Evolutionary conservation across 2,113 vertebrate species (phyloP).

Genomic region (Leucoraja erinaceus): DNA sequence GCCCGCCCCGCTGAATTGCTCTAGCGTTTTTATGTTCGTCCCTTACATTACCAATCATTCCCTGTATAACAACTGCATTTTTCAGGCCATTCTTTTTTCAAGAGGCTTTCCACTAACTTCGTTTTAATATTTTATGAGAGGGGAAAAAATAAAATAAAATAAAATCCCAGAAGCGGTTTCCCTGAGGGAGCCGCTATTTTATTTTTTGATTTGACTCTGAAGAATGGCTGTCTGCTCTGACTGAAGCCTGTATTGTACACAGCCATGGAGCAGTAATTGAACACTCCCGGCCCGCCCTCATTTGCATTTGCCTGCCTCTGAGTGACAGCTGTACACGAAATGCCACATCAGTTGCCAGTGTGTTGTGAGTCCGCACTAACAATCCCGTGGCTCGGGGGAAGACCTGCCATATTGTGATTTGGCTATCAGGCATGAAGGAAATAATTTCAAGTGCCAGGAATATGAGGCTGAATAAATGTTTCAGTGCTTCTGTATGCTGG

Average conservation of each 20-base stretch:
- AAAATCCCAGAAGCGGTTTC: conserved; percentile 61
- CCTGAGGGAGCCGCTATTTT: conserved; percentile 63
- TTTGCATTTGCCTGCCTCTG: conserved; percentile 86
- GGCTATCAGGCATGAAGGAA: conserved; percentile 99
- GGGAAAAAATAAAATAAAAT: conserved; percentile 40
- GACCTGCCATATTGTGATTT: conserved; percentile 99
- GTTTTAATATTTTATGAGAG: conserved; percentile 39
- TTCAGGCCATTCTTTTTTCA: conserved; percentile 20
- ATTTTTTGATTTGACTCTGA: conserved; percentile 60
- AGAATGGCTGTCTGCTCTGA: conserved; percentile 84
- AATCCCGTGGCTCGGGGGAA: conserved; percentile 89
- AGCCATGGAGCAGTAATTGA: conserved; percentile 77
- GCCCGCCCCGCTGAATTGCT: no score
- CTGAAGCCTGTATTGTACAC: conserved; percentile 70
- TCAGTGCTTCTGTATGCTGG: conserved; percentile 90
- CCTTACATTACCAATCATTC: not conserved
- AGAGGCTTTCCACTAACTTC: conserved; percentile 9
- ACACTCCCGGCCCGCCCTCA: conserved; percentile 82
- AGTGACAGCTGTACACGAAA: conserved; percentile 99
- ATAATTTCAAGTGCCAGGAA: conserved; percentile 99
- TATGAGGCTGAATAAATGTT: conserved; percentile 99
- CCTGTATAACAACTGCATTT: not conserved
- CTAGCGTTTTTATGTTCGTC: no score
- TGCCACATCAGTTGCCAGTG: conserved; percentile 99
- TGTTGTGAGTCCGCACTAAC: conserved; percentile 99